Percentiles rank a stretch among this genome's conserved stretches.
Conservation (phyloP, 2,888 invertebrate species). For the Lumbricus terrestris region DNA sequence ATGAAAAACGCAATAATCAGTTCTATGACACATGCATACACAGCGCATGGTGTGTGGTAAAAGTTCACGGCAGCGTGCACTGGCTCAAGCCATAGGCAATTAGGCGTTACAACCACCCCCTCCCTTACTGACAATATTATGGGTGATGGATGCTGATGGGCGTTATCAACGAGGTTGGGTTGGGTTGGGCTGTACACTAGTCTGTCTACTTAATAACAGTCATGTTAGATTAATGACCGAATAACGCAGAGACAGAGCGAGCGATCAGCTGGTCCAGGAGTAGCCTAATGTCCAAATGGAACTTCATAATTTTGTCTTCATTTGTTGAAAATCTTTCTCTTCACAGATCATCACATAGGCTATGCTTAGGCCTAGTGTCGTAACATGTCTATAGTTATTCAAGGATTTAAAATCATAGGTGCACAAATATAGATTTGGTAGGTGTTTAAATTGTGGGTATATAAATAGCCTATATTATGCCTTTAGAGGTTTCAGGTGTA, state of each 20-base stretch:
- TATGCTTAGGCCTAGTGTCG: no score
- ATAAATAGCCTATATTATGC: no score
- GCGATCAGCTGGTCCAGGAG: no score
- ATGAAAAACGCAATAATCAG: neutral
- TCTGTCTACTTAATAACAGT: neutral
- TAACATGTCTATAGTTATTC: no score
- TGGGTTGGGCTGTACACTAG: neutral
- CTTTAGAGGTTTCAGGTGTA: no score
- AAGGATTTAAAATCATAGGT: no score
- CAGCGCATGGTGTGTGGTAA: slow-evolving; percentile 3
- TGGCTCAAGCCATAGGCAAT: no score
- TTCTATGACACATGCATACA: neutral
- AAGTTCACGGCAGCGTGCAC: neutral
- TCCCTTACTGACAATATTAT: neutral
- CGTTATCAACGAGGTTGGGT: neutral
- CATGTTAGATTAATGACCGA: neutral
- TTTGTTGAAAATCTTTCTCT: neutral
- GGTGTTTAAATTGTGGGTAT: no score
- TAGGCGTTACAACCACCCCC: neutral
- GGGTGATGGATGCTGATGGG: neutral
- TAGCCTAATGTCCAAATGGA: neutral
- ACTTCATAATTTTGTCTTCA: neutral
- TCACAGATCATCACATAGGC: neutral
- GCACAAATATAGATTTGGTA: no score
- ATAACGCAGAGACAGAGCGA: neutral